A percentile compares a stretch with the other conserved stretches of the same genome.
Conservation (phyloP, 2,888 invertebrate species). For the Callimorpha dominula region DNA sequence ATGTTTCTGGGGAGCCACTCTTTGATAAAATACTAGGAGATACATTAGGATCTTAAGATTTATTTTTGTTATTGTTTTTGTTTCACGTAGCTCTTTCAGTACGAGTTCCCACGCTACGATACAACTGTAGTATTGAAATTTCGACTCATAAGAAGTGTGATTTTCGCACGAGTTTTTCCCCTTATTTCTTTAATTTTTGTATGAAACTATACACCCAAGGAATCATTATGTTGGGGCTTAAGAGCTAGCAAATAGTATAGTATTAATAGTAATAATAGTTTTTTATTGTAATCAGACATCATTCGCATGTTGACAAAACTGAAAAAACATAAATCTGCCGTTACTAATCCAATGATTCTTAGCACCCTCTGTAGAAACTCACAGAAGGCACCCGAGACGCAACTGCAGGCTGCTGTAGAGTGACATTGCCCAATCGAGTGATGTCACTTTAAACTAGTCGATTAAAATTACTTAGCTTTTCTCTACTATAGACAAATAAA, state of each 20-base stretch:
- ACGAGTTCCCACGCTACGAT: not conserved
- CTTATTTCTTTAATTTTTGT: not conserved
- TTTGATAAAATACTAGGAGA: conserved; percentile 26
- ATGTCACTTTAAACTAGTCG: not conserved
- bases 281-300: too few relatives aligned
- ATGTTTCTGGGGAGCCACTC: conserved; percentile 25
- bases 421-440: not conserved
- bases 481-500: too few relatives aligned
- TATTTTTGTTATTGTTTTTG: not conserved
- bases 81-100: not conserved
- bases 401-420: not conserved
- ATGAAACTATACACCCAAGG: not conserved
- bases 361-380: not conserved
- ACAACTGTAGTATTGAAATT: too few relatives aligned
- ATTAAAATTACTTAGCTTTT: too few relatives aligned
- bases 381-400: not conserved
- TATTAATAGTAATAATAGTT: too few relatives aligned
- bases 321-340: too few relatives aligned
- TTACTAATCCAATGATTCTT: not conserved
- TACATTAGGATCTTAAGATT: not conserved
- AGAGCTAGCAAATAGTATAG: too few relatives aligned
- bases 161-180: not conserved
- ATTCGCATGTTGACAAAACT: too few relatives aligned
- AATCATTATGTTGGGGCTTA: not conserved
- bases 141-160: too few relatives aligned